Base-by-base conservation (phyloP, 2,888 invertebrate genomes). In the Petrophora chlorosata region DNA sequence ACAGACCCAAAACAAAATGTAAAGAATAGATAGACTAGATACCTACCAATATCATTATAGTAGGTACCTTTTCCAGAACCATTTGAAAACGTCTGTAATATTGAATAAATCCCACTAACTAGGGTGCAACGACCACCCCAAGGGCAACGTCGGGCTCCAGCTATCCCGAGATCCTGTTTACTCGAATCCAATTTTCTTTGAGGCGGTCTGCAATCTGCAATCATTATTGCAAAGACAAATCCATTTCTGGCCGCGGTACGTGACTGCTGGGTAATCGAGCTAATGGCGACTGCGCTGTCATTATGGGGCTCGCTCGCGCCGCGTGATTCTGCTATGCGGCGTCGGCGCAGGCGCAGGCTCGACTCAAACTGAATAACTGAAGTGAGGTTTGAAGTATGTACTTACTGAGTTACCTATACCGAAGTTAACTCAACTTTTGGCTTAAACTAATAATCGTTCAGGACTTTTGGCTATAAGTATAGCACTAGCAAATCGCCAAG, bases 141-240 rank as follows among this genome's bases (percentile, higher is more conserved):
- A 78, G 76, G 74, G 67, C 78, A 72, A 63, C 59, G 61, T 53
- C 60, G 65, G 50, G 67, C 30, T 28, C 36, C 41, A 15, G 41
- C 67, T 66, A 59, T 66, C 65, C 70, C 67, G 70, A 73, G 65
- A 79, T 79, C 83, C 82, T 81, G 82, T 86, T 86, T 83, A 77
- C 72, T 79, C 82, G 80, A 82, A 85, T 85, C 84, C 86, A 87
- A 88, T 87, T 86, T 87, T 83, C 87, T 82, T 74, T 71, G 79
- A 82, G 83, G 87, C 82, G 85, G 83, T 77, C 85, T 80, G 85
- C 85, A 88, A 89, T 87, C 87, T 85, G 72, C 79, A 82, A 84
- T 85, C 82, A 87, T 89, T 87, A 88, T 86, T 81, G 87, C 86
- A 88, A 85, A 90, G 89, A 89, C 88, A 89, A 88, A 88, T 90